These are phyloP conservation scores for Neogale vison DNA, from an alignment of 2,113 vertebrate genomes.

Conservation along the genomic window DNA sequence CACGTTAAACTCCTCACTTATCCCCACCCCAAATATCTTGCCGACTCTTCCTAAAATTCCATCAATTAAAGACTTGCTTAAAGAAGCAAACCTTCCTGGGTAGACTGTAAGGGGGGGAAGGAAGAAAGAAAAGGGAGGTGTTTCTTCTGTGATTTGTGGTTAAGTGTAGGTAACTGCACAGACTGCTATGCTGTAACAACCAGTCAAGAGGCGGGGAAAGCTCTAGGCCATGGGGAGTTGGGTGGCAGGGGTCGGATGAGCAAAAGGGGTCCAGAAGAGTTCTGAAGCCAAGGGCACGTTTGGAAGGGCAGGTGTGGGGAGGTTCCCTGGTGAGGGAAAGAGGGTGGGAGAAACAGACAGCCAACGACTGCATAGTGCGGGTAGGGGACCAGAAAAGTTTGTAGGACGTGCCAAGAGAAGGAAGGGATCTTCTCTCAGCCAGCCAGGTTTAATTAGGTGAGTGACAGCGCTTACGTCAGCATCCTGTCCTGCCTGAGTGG, in stretches of 20 bases:
- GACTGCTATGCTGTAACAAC: background rate
- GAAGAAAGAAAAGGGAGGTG: background rate
- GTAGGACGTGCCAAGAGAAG: background rate
- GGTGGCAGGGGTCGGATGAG: background rate
- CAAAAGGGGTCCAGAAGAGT: background rate
- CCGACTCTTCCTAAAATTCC: background rate
- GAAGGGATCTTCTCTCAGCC: background rate
- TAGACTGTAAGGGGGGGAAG: background rate
- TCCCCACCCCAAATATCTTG: background rate
- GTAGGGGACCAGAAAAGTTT: background rate
- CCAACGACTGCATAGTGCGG: background rate
- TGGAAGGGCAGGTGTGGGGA: background rate
- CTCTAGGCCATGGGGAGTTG: background rate
- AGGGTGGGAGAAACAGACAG: background rate
- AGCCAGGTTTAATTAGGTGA: background rate
- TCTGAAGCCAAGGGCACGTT: background rate
- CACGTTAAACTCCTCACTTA: background rate
- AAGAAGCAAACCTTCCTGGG: background rate
- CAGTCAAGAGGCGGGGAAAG: background rate
- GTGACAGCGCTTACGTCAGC: background rate
- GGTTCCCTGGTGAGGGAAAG: background rate
- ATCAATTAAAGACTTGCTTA: background rate
- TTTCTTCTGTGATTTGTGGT: background rate
- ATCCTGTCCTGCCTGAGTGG: accelerated
- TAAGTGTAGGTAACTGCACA: background rate